Evolutionary conservation across 2,888 invertebrate genomes (phyloP).

Genomic region (Ctena decussata): DNA sequence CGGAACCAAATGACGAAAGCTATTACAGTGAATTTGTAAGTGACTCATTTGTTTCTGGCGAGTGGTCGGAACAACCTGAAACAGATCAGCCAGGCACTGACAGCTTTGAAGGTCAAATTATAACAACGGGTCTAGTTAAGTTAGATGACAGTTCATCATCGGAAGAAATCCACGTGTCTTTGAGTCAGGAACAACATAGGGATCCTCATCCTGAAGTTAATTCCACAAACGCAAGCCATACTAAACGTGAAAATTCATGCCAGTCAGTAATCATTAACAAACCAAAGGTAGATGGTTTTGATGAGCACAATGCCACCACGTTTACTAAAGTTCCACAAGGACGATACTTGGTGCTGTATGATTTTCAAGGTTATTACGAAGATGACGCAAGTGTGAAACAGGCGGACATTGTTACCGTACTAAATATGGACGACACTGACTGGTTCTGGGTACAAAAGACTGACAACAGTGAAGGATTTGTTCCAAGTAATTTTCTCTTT

Average conservation of each 20-base stretch:
- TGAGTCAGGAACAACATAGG: not conserved
- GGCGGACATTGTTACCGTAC: slow-evolving; percentile 98
- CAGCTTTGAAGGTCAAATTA: not conserved
- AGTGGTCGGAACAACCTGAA: slow-evolving; percentile 39
- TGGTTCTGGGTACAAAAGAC: slow-evolving; percentile 98
- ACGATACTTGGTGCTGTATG: slow-evolving; percentile 96
- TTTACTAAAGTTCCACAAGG: slow-evolving; percentile 87
- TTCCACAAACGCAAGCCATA: not conserved
- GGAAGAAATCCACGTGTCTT: not conserved
- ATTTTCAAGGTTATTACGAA: slow-evolving; percentile 95
- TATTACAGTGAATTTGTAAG: slow-evolving; percentile 33
- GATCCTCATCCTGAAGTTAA: not conserved
- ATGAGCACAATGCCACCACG: not conserved
- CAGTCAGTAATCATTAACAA: not conserved
- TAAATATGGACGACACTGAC: slow-evolving; percentile 97
- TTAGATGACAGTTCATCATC: not conserved
- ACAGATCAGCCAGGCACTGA: slow-evolving; percentile 1
- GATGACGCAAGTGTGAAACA: slow-evolving; percentile 97
- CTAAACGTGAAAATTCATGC: not conserved
- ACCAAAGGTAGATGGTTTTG: not conserved
- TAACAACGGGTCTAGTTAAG: not conserved
- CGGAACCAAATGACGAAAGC: not conserved
- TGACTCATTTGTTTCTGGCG: slow-evolving; percentile 37
- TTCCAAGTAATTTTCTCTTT: slow-evolving; percentile 89
- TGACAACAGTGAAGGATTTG: slow-evolving; percentile 98